Evolutionary conservation across 2,113 vertebrate genomes (phyloP).

Genomic region (Sorex araneus): DNA sequence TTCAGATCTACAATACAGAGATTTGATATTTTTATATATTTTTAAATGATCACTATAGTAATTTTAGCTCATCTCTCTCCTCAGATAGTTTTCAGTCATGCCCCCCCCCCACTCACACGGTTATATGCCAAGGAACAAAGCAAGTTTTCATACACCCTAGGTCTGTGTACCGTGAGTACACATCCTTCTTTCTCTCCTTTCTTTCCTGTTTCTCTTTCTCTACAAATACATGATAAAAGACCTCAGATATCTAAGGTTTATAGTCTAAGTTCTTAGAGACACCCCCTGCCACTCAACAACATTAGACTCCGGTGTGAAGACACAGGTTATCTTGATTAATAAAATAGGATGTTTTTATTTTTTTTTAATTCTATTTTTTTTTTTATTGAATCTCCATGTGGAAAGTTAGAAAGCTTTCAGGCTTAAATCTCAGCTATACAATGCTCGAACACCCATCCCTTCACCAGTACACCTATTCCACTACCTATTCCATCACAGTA

Average conservation of each 20-base stretch:
- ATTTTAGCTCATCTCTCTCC: background rate
- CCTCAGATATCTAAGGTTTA: background rate
- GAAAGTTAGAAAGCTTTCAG: too few relatives aligned
- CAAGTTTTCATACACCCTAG: too few relatives aligned
- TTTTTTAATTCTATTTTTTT: too few relatives aligned
- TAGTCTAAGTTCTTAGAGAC: constrained; percentile 12
- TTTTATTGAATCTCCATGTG: too few relatives aligned
- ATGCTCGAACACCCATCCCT: too few relatives aligned
- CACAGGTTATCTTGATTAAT: constrained; percentile 1
- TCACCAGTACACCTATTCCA: too few relatives aligned
- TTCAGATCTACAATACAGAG: background rate
- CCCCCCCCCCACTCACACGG: too few relatives aligned
- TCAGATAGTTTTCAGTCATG: background rate
- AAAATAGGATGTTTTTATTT: background rate
- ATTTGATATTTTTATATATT: background rate
- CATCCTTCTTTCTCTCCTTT: too few relatives aligned
- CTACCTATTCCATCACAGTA: too few relatives aligned
- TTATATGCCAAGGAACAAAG: too few relatives aligned
- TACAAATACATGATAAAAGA: constrained; percentile 48
- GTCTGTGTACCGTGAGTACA: too few relatives aligned
- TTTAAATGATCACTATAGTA: background rate
- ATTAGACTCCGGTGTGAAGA: background rate
- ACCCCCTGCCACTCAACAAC: background rate
- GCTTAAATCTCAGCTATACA: too few relatives aligned
- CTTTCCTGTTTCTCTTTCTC: background rate